Base-by-base conservation (phyloP, 2,888 invertebrate genomes). In the Odontothrips loti region DNA sequence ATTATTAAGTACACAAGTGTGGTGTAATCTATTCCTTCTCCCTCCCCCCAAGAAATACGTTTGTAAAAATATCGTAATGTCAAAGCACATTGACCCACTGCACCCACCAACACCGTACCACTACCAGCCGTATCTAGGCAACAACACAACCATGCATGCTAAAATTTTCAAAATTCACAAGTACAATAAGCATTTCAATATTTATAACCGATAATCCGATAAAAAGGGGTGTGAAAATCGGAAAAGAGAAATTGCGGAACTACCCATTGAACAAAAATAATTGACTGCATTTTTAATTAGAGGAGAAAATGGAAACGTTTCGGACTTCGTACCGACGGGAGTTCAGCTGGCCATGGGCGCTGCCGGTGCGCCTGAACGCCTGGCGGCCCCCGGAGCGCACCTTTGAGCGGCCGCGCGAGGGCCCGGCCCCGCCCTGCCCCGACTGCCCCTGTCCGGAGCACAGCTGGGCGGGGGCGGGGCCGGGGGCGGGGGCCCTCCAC, bases 381-480 rank as follows among this genome's bases (percentile, higher is more conserved):
- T 75, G 68, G 68, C 68, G 27, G 27, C 68, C 68, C 1, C 68
- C 68, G 11, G 68, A 75, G 68, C 11, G 6, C 27, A 75, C 68
- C 23, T 12, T 75, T 11, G 23, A 8, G 23, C 68, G 68, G 8
- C 68, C 68, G 23, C 68, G 68, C 27, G 68, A 75, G 68, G 68
- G 68, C 9, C 68, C 68, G 1, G 11, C 68, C 11, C 6, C 68
- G 23, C 68, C 68, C 11, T 27, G 23, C 68, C 68, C 68, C 11
- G 68, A 23, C 27, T 75, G 68, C 68, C 68, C 27, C 68, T 75
- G 68, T 27, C 68, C 68, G 11, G 68, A 75, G 68, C 68, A 75
- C 68, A 1, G 23, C 68, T 75, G 68, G 68, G 68, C 12, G 68
- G 68, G 12, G 68, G 23, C 27, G 27, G 51, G 68, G n/a, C 23